Evolutionary conservation across 2,797 vertebrate genomes (phyloP).

Genomic region (Myiotriccus ornatus): DNA sequence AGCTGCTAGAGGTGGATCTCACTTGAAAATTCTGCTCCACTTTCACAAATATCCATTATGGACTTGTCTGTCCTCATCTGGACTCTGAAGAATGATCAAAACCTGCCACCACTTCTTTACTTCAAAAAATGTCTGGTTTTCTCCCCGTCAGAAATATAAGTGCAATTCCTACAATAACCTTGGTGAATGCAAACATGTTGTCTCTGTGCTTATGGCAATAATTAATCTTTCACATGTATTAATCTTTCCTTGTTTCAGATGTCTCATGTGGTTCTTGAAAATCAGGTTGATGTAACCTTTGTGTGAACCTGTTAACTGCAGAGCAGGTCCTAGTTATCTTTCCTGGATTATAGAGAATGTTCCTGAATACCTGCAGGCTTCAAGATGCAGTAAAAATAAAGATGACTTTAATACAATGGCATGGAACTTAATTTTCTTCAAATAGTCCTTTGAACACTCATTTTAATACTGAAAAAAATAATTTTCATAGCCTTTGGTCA

Average conservation of each 20-base stretch:
- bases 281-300: conserved; percentile 5
- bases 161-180: background rate
- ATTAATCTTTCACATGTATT: background rate
- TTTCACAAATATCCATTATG: background rate
- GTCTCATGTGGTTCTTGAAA: background rate
- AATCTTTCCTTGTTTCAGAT: conserved; percentile 20
- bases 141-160: background rate
- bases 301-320: conserved; percentile 24
- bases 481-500: background rate
- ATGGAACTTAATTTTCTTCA: conserved; percentile 28
- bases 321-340: background rate
- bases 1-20: background rate
- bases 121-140: background rate
- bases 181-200: background rate
- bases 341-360: background rate
- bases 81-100: background rate
- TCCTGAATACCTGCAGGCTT: conserved; percentile 17
- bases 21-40: background rate
- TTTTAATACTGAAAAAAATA: conserved; percentile 12
- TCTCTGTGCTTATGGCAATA: background rate
- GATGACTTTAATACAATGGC: background rate
- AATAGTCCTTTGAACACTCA: background rate
- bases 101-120: background rate
- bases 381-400: conserved; percentile 16
- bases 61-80: background rate